phyloP scores from a whole-genome alignment of 2,113 vertebrate species.

The Notarius quadriscutis region DNA sequence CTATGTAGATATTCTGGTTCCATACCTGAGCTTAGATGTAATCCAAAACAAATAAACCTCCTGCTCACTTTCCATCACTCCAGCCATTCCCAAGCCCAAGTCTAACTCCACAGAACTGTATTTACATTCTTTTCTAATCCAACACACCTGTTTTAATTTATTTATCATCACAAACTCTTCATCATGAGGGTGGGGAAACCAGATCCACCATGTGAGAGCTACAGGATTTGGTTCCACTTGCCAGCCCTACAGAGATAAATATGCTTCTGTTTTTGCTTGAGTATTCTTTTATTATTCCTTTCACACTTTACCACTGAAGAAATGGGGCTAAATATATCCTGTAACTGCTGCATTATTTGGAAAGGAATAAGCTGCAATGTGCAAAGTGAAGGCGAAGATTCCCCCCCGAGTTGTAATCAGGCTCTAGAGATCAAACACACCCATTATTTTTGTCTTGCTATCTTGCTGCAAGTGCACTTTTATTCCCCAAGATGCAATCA shows the following conservation, averaged over 20 bases:
- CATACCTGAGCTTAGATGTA: background rate
- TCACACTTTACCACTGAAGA: background rate
- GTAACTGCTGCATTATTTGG: background rate
- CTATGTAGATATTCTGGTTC: background rate
- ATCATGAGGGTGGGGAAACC: background rate
- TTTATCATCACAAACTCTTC: background rate
- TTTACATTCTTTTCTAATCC: background rate
- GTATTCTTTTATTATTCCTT: background rate
- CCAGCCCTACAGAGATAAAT: background rate
- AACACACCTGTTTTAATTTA: slow-evolving; percentile 12
- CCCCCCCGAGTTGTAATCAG: background rate
- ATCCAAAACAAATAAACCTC: slow-evolving; percentile 25
- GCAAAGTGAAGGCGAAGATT: background rate
- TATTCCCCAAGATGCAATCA: background rate
- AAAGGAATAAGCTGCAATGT: background rate
- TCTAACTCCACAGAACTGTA: background rate
- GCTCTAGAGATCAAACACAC: background rate
- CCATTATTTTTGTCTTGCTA: background rate
- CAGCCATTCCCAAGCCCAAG: background rate
- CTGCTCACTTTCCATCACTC: background rate
- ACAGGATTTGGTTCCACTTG: background rate
- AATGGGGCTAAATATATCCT: background rate
- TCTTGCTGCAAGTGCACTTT: background rate
- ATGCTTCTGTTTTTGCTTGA: background rate
- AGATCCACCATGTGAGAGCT: background rate